Conservation (phyloP, 2,797 vertebrate species). For the Distichodus sexfasciatus region DNA sequence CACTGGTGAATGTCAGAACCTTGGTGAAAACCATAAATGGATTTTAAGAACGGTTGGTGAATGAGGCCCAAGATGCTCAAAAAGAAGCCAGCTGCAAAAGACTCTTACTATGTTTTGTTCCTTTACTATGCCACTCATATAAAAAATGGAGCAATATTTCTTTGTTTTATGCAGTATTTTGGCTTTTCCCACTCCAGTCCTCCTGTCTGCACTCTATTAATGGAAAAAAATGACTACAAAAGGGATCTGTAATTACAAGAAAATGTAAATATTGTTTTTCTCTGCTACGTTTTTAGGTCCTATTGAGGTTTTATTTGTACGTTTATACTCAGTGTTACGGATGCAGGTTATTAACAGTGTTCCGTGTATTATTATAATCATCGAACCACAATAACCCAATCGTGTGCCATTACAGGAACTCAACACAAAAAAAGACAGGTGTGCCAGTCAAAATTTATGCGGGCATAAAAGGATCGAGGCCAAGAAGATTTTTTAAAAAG, state of each 20-base stretch:
- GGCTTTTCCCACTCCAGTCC: too few species aligned
- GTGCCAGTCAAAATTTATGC: background rate
- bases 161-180: too few species aligned
- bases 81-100: conserved; percentile 5
- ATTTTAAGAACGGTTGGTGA: too few species aligned
- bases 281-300: conserved; percentile 9
- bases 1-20: too few species aligned
- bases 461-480: background rate
- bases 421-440: background rate
- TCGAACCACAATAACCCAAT: background rate
- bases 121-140: background rate
- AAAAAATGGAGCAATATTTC: too few species aligned
- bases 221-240: too few species aligned
- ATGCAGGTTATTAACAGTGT: conserved; percentile 22
- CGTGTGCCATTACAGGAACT: background rate
- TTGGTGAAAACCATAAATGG: too few species aligned
- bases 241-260: background rate
- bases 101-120: background rate
- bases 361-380: background rate
- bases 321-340: background rate
- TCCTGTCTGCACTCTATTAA: too few species aligned
- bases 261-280: conserved; percentile 1
- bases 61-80: conserved; percentile 28
- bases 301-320: background rate
- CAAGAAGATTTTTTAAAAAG: background rate